Base-by-base conservation (phyloP, 2,797 vertebrate genomes). In the Neosilurus mollespiculum region DNA sequence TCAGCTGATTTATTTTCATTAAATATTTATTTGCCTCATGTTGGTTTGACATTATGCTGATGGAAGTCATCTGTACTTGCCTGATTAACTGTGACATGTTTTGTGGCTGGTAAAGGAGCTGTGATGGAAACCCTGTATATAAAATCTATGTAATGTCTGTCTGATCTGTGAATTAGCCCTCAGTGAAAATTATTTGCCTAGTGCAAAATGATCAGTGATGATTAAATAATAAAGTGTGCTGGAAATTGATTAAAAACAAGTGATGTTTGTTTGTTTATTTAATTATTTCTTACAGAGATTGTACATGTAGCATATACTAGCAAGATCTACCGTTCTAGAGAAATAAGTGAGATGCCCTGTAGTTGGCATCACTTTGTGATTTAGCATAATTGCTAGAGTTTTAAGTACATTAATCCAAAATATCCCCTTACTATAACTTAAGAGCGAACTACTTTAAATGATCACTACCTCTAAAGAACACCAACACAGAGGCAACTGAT, bases 1-100 rank as follows among this genome's bases (percentile, higher is more conserved):
- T 34, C 24, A 49, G 58, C 20, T 86, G 83, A 88, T 86, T 83
- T 80, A 77, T 86, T 71, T 83, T 86, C 86, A 72, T 86, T 88
- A 91, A 89, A 91, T 95, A 94, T 94, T 94, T 77, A 93, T 93
- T 92, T 93, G 89, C 91, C 88, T 92, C 89, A 87, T 90, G 69
- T 89, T 43, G 88, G 49, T 87, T 83, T 30, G 64, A 66, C 81
- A 80, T 82, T 34, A 85, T 83, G 26, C 43, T 61, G 72, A 71
- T 88, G 26, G 79, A 71, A 80, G 65, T 64, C 61, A 65, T 18
- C 53, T 71, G 71, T 81, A 22, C 30, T 69, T 80, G 61, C 30
- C 15, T 43, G 37, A 49, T 86, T 83, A 71, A 53, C 18, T 81
- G 20, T 81, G 9, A 22, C 84, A 53, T 78, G 84, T 73, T 84